Conservation (phyloP, 2,113 vertebrate species). For the Scortum barcoo region DNA sequence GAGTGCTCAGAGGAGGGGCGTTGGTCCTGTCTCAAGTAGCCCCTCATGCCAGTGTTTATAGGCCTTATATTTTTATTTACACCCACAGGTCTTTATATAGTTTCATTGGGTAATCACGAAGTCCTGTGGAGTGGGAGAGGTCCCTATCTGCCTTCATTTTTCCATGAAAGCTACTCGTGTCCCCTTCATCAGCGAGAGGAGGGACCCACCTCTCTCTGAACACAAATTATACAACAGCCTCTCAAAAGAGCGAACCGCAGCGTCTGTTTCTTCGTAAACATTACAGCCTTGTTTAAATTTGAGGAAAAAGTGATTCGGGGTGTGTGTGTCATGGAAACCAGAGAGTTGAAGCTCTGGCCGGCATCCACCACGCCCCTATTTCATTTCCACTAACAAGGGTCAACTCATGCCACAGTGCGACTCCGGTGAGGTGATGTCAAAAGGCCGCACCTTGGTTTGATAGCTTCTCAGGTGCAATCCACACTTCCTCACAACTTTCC, state of each 20-base stretch:
- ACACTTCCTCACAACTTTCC: conserved; percentile 60
- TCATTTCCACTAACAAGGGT: conserved; percentile 32
- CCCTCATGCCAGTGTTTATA: conserved; percentile 70
- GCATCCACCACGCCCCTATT: conserved; percentile 4
- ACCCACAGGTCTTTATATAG: conserved; percentile 54
- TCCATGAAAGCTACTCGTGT: conserved; percentile 24
- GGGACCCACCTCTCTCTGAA: background rate
- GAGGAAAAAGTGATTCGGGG: conserved; percentile 54
- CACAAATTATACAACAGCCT: background rate
- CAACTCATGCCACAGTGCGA: conserved; percentile 35
- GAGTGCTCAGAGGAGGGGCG: conserved; percentile 44
- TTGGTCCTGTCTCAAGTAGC: conserved; percentile 71
- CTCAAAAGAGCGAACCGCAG: background rate
- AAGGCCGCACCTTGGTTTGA: conserved; percentile 6
- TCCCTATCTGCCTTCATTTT: conserved; percentile 13
- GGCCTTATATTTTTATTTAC: conserved; percentile 68
- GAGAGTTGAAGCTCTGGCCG: background rate
- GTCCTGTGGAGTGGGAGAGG: conserved; percentile 34
- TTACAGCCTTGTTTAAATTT: conserved; percentile 31
- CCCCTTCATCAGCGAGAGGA: background rate
- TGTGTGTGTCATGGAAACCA: conserved; percentile 56
- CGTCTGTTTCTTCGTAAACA: conserved; percentile 16
- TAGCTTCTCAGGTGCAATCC: conserved; percentile 50
- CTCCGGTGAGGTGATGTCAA: conserved; percentile 36
- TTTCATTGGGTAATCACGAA: conserved; percentile 51